A percentile compares a stretch with the other conserved stretches of the same genome.
phyloP scores from a whole-genome alignment of 2,113 vertebrate species.

The Pampusana beccarii region DNA sequence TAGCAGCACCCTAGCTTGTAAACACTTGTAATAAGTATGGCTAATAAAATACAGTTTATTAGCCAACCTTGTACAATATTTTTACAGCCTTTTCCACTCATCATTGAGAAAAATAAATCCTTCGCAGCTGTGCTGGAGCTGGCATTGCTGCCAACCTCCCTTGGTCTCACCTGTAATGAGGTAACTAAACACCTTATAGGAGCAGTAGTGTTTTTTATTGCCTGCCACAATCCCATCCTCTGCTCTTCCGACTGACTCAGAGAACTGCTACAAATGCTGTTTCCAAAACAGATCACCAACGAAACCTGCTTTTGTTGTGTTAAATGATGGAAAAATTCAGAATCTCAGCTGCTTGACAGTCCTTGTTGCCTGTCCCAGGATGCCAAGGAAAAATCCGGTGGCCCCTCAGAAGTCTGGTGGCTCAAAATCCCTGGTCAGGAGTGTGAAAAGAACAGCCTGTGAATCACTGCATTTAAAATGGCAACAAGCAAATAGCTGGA shows the following conservation, averaged over 20 bases:
- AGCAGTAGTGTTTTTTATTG: constrained; percentile 26
- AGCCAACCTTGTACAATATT: constrained; percentile 28
- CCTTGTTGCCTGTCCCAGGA: background rate
- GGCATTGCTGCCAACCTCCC: background rate
- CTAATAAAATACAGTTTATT: constrained; percentile 57
- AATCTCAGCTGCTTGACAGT: background rate
- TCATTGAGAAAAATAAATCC: constrained; percentile 56
- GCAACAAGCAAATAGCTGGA: background rate
- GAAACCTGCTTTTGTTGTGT: background rate
- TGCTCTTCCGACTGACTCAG: background rate
- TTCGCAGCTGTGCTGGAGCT: background rate
- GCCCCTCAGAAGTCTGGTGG: background rate
- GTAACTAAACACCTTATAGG: constrained; percentile 39
- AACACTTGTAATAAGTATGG: constrained; percentile 29
- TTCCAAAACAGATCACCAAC: background rate
- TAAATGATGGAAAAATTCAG: background rate
- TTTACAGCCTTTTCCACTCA: constrained; percentile 27
- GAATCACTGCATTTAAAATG: background rate
- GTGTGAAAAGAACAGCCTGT: background rate
- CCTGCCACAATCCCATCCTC: background rate
- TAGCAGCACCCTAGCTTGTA: constrained; percentile 17
- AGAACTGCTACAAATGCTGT: background rate
- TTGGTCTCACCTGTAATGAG: constrained; percentile 32
- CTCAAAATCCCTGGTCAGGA: background rate
- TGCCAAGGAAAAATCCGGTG: background rate